Conservation (phyloP, 2,797 vertebrate genomes). For the Vultur gryphus region DNA sequence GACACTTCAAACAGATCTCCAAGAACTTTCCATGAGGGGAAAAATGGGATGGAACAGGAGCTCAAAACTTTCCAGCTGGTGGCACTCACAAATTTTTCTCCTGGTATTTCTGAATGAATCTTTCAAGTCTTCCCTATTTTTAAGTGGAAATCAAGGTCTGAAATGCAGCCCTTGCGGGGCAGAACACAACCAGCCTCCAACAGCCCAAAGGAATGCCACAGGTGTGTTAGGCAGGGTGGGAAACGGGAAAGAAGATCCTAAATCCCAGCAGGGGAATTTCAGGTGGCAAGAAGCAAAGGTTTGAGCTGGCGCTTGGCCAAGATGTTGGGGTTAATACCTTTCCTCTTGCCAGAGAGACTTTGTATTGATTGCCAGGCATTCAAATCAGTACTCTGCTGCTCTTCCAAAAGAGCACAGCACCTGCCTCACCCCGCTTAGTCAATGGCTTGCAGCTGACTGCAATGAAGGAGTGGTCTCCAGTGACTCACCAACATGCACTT, state of each 20-base stretch:
- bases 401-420: background rate
- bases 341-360: background rate
- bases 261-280: slow-evolving; percentile 17
- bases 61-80: background rate
- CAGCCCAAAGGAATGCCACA: background rate
- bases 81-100: background rate
- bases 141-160: background rate
- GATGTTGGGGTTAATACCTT: background rate
- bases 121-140: background rate
- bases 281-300: background rate
- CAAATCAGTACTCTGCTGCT: background rate
- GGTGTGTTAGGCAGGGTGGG: background rate
- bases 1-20: background rate
- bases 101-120: background rate
- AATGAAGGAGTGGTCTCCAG: background rate
- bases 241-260: background rate
- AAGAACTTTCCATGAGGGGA: background rate
- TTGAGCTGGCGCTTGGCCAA: background rate
- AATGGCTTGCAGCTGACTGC: background rate
- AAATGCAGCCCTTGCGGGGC: background rate
- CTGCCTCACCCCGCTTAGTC: slow-evolving; percentile 3
- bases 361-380: slow-evolving; percentile 30
- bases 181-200: background rate
- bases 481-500: background rate
- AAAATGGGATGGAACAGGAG: background rate